Evolutionary conservation across 2,888 invertebrate genomes (phyloP), one percentile per base, ranked within the genome.

Genomic region (Rhopalosiphum nymphaeae): DNA sequence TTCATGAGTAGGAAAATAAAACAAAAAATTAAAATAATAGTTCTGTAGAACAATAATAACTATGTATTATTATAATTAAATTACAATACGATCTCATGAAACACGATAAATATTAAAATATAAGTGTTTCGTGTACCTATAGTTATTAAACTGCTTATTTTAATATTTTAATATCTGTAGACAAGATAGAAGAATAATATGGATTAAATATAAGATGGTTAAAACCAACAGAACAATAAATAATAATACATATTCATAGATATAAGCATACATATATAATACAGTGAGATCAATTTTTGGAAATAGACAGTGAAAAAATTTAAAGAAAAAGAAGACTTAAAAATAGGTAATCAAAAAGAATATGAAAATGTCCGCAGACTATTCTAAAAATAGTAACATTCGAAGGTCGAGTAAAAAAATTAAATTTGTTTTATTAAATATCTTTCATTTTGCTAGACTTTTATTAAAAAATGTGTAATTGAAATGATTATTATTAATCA

Each of bases 391-490:
- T 57, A n/a, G 5, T 9, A 9, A 56, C 44, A 44, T 85, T 91
- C n/a, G 56, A 91, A 91, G 56, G 85, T 85, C 91, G n/a, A 56
- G 25, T 25, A 13, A 57, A 46, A 56, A 91, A 85, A 57, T 91
- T 56, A 25, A 44, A 85, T 57, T 85, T 91, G 57, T 91, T n/a
- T 49, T 53, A 84, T 84, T 91, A 53, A 56, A 91, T 85, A 91
- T 84, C 42, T 36, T n/a, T 85, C 44, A 44, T 61, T 13, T 90
- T n/a, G 85, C 85, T 49, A 53, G 56, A 85, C 85, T 84, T 85
- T 56, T 44, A 91, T 56, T 44, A 44, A 91, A 91, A 91, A 91
- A 10, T 85, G 26, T 44, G 25, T 91, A 85, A 85, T 85, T 91
- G 57, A 91, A 91, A 85, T 44, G 42, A 57, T 46, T 85, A 91